A percentile compares a stretch with the other conserved stretches of the same genome.
Conservation (phyloP, 2,113 vertebrate genomes). For the Bombycilla garrulus region DNA sequence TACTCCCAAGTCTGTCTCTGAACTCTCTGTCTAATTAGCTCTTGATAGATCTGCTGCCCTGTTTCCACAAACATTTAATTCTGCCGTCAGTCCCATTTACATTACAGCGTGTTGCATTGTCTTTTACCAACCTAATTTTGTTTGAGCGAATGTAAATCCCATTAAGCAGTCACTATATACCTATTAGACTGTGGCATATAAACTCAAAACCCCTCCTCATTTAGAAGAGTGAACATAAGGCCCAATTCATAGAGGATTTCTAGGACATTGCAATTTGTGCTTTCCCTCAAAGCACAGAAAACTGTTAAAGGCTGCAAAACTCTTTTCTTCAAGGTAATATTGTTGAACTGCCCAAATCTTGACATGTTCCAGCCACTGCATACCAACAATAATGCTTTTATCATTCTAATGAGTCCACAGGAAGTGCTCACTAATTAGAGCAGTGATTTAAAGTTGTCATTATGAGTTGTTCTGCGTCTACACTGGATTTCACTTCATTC, state of each 20-base stretch:
- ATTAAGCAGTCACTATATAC: conserved; percentile 80
- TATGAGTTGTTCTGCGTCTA: neutral
- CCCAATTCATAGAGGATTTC: conserved; percentile 66
- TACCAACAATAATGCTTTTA: conserved; percentile 33
- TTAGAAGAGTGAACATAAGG: conserved; percentile 65
- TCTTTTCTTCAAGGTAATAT: conserved; percentile 42
- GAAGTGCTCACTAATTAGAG: conserved; percentile 45
- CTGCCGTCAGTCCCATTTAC: conserved; percentile 80
- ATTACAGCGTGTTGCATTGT: conserved; percentile 77
- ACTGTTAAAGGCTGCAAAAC: conserved; percentile 28
- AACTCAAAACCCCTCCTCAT: conserved; percentile 70
- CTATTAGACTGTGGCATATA: conserved; percentile 74
- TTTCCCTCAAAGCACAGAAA: conserved; percentile 47
- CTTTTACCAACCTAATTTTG: conserved; percentile 82
- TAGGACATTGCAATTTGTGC: conserved; percentile 50
- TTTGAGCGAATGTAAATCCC: conserved; percentile 83
- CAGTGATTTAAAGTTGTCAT: conserved; percentile 41
- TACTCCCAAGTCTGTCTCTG: conserved; percentile 73
- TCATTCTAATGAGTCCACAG: conserved; percentile 53
- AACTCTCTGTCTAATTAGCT: conserved; percentile 83
- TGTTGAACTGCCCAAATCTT: conserved; percentile 19
- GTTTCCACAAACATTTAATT: conserved; percentile 85
- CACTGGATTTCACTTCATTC: neutral
- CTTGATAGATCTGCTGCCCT: conserved; percentile 81
- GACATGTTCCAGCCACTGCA: neutral